Conservation (phyloP, 2,888 invertebrate species). For the Phymatocera aterrima region DNA sequence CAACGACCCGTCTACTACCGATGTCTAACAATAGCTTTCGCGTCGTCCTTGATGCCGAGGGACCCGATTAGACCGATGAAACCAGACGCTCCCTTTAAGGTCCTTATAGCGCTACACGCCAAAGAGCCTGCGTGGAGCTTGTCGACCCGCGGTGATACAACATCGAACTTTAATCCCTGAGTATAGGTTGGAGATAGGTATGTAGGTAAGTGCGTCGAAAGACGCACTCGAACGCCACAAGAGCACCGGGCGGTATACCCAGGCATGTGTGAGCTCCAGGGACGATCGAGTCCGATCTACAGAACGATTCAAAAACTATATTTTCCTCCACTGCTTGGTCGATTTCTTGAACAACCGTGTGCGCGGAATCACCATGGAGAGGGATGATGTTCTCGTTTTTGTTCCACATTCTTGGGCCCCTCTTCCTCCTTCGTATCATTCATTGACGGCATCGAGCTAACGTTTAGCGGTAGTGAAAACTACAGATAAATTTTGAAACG, state of each 20-base stretch:
- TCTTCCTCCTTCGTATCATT: neutral
- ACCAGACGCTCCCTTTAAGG: slow-evolving; percentile 31
- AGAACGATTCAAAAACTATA: slow-evolving; percentile 5
- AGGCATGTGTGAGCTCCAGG: neutral
- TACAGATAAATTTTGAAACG: slow-evolving; percentile 8
- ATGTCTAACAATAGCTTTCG: slow-evolving; percentile 6
- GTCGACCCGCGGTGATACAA: slow-evolving; percentile 14
- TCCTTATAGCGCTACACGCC: slow-evolving; percentile 12
- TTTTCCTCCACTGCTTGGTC: neutral
- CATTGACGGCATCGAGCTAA: too few relatives aligned
- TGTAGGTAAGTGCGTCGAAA: slow-evolving; percentile 4
- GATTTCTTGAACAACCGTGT: neutral
- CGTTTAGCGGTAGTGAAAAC: neutral
- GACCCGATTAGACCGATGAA: slow-evolving; percentile 27
- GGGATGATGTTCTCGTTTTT: neutral
- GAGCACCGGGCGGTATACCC: too few relatives aligned
- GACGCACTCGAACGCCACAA: neutral
- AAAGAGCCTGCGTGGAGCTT: neutral
- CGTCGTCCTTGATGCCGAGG: slow-evolving; percentile 1
- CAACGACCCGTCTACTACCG: neutral
- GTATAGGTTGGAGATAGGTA: neutral
- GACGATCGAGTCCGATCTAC: neutral
- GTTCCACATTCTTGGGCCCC: too few relatives aligned
- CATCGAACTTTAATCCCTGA: slow-evolving; percentile 36
- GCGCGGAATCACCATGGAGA: neutral